Evolutionary conservation across 2,113 vertebrate species (phyloP).

Genomic region (Cottus gobio): DNA sequence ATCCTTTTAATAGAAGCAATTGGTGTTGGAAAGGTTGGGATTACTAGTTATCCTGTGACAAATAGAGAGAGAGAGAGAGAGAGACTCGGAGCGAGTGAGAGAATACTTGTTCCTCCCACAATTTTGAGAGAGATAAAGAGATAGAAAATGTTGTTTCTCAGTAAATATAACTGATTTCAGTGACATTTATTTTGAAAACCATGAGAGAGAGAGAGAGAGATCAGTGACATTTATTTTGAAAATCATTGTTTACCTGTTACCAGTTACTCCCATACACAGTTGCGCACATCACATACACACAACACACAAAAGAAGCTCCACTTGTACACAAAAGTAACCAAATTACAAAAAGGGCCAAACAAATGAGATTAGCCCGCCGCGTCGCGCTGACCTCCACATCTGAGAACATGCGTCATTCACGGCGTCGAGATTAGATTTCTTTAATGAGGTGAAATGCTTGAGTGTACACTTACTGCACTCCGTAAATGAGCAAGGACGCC

Average conservation of each 20-base stretch:
- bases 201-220: too few species aligned
- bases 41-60: too few species aligned
- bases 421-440: constrained; percentile 62
- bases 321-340: neutral
- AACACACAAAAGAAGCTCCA: constrained; percentile 23
- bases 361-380: constrained; percentile 45
- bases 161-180: neutral
- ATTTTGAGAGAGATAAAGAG: too few species aligned
- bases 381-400: constrained; percentile 57
- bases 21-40: too few species aligned
- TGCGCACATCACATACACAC: too few species aligned
- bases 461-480: constrained; percentile 34
- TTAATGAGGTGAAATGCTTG: constrained; percentile 60
- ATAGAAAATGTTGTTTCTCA: neutral
- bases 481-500: constrained; percentile 34
- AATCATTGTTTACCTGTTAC: neutral
- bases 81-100: too few species aligned
- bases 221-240: neutral
- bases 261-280: neutral
- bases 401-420: constrained; percentile 21
- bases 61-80: too few species aligned
- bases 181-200: neutral
- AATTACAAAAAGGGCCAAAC: constrained; percentile 21
- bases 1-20: neutral
- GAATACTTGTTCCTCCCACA: too few species aligned